These are phyloP conservation scores for Anhinga rufa DNA, from an alignment of 2,113 vertebrate genomes.

Conservation along the genomic window DNA sequence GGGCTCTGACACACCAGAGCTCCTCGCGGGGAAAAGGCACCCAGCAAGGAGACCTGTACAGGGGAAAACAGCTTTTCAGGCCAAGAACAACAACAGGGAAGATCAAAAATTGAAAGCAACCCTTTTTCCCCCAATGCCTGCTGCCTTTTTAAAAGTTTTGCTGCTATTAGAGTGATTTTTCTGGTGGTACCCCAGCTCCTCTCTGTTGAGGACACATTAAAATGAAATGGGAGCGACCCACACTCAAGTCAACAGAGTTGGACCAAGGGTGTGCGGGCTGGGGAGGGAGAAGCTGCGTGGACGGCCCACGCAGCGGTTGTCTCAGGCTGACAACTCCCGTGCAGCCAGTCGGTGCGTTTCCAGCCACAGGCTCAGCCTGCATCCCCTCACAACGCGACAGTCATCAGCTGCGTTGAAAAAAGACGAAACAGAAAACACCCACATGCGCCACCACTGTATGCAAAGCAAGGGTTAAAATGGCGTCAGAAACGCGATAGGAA, in stretches of 20 bases:
- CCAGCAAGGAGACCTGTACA: neutral
- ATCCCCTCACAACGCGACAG: too few relatives aligned
- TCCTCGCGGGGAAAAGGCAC: neutral
- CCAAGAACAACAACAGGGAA: neutral
- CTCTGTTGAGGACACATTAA: neutral
- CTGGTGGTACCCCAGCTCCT: neutral
- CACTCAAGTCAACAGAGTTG: neutral
- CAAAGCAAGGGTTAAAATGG: neutral
- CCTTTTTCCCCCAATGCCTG: rapidly evolving
- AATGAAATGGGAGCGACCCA: neutral
- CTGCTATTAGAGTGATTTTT: neutral
- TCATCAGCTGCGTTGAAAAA: neutral
- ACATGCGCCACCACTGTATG: rapidly evolving
- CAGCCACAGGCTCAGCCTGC: neutral
- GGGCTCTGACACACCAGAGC: rapidly evolving
- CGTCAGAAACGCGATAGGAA: rapidly evolving
- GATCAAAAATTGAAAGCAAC: neutral
- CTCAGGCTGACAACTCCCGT: neutral
- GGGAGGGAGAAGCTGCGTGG: neutral
- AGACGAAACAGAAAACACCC: neutral
- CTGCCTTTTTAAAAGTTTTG: neutral
- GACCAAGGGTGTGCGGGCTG: neutral
- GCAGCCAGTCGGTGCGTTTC: neutral
- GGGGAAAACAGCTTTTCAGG: neutral
- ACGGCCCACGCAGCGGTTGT: rapidly evolving